Evolutionary conservation across 2,797 vertebrate genomes (phyloP).

Genomic region (Pitangus sulphuratus): DNA sequence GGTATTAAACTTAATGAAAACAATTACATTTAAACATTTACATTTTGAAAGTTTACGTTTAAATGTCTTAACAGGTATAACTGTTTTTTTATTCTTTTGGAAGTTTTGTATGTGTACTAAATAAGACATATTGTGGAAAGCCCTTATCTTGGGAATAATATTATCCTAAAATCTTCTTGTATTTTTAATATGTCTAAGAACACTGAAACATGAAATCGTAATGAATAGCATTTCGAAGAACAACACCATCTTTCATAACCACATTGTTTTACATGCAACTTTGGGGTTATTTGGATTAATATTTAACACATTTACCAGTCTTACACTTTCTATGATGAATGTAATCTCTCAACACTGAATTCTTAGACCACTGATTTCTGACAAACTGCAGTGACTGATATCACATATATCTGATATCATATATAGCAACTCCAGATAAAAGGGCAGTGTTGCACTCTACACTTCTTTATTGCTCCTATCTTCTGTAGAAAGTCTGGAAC

Average conservation of each 20-base stretch:
- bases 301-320: not conserved
- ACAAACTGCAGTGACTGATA: not conserved
- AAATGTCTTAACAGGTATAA: not conserved
- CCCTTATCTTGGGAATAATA: not conserved
- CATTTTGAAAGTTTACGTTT: not conserved
- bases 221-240: not conserved
- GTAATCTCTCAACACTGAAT: not conserved
- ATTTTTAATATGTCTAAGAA: not conserved
- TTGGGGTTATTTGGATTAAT: not conserved
- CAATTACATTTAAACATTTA: not conserved
- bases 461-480: conserved; percentile 6
- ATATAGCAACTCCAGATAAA: conserved; percentile 6
- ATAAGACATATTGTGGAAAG: not conserved
- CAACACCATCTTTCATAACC: not conserved
- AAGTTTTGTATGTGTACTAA: accelerated
- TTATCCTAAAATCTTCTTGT: not conserved
- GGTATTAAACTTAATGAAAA: not conserved
- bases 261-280: not conserved
- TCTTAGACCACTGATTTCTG: not conserved
- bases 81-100: accelerated
- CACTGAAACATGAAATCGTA: not conserved
- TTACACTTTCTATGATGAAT: not conserved
- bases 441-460: not conserved
- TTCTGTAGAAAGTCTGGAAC: conserved; percentile 29
- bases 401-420: not conserved